Evolutionary conservation across 2,888 invertebrate genomes (phyloP).

Genomic region (Dromius quadrimaculatus): DNA sequence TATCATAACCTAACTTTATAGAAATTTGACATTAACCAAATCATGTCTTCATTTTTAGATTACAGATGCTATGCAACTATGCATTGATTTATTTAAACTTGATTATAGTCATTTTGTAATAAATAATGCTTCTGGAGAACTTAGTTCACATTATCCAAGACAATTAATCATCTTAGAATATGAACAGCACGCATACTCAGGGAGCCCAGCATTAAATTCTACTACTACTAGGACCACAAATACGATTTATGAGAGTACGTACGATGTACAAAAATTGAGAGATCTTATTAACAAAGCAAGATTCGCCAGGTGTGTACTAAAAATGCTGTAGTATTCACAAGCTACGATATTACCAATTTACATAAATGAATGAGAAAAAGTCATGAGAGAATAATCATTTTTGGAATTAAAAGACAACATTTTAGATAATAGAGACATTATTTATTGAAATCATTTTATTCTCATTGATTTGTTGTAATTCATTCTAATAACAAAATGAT

Average conservation of each 20-base stretch:
- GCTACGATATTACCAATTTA: neutral
- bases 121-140: slow-evolving; percentile 74
- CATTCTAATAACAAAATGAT: neutral
- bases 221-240: slow-evolving; percentile 55
- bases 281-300: slow-evolving; percentile 77
- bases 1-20: slow-evolving; percentile 49
- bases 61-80: slow-evolving; percentile 72
- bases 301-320: slow-evolving; percentile 69
- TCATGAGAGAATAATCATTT: neutral
- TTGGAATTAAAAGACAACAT: no score
- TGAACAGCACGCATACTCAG: slow-evolving; percentile 64
- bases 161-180: slow-evolving; percentile 75
- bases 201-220: slow-evolving; percentile 59
- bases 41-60: slow-evolving; percentile 66
- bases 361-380: neutral
- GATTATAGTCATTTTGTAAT: slow-evolving; percentile 77
- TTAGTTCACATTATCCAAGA: slow-evolving; percentile 79
- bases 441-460: no score
- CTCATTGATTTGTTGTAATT: neutral
- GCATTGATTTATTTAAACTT: slow-evolving; percentile 73
- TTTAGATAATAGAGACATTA: neutral
- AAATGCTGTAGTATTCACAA: slow-evolving; percentile 4
- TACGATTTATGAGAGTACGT: slow-evolving; percentile 72
- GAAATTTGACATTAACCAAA: slow-evolving; percentile 38
- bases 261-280: slow-evolving; percentile 71